phyloP scores from a whole-genome alignment of 2,113 vertebrate species.

The Gopherus evgoodei region DNA sequence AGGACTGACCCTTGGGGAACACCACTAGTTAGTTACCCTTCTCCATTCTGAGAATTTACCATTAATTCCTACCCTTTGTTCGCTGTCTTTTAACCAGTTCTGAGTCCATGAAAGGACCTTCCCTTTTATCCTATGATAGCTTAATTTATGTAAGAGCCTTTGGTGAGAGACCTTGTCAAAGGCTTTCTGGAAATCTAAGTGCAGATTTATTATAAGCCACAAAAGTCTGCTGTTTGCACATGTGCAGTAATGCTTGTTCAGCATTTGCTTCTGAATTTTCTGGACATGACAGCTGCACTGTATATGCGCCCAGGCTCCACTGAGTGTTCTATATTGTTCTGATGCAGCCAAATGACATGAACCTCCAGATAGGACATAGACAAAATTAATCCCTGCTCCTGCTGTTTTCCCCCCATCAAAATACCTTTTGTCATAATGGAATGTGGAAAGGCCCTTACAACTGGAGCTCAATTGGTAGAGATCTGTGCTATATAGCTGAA shows the following conservation, averaged over 20 bases:
- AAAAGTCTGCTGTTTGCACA: not conserved
- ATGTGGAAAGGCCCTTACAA: not conserved
- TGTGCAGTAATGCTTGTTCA: not conserved
- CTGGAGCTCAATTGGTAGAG: not conserved
- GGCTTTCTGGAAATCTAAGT: no score
- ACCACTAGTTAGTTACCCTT: no score
- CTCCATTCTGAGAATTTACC: no score
- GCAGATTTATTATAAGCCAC: not conserved
- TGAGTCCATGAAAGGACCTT: no score
- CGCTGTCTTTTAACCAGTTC: no score
- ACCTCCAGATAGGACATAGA: not conserved
- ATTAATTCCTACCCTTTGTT: no score
- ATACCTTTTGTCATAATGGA: not conserved
- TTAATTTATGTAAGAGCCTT: no score
- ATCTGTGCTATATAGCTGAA: not conserved
- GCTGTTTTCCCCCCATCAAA: not conserved
- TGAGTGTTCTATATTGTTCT: not conserved
- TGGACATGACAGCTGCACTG: not conserved
- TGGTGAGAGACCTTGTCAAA: no score
- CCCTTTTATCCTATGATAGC: no score
- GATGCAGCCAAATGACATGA: not conserved
- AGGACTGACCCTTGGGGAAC: no score
- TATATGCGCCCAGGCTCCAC: not conserved
- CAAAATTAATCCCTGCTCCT: not conserved
- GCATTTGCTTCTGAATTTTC: not conserved